Conservation (phyloP, 2,888 invertebrate genomes). For the Dynastes hyllus region DNA sequence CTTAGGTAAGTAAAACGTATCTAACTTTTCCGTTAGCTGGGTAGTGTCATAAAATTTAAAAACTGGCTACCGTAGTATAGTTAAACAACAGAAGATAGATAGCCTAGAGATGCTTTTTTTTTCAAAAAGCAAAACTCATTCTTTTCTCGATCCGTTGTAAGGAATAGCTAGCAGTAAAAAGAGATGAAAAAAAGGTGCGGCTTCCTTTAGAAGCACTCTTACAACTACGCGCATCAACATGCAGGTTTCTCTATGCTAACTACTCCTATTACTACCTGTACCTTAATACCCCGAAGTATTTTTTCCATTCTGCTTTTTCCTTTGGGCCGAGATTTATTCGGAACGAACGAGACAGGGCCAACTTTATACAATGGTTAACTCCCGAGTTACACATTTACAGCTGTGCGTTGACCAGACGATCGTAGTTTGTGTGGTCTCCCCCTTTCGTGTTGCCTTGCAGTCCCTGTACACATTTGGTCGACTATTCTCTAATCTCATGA, state of each 20-base stretch:
- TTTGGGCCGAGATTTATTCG: constrained; percentile 7
- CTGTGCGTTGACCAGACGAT: constrained; percentile 45
- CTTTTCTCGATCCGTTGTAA: not conserved
- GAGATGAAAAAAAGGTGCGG: constrained; percentile 9
- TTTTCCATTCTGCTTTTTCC: constrained; percentile 13
- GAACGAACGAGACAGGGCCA: constrained; percentile 11
- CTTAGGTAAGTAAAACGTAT: too few species aligned
- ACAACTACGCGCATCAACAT: constrained; percentile 3
- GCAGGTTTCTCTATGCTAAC: constrained; percentile 16
- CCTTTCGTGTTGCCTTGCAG: constrained; percentile 6
- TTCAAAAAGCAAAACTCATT: too few species aligned
- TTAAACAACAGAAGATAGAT: too few species aligned
- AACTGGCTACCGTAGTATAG: too few species aligned
- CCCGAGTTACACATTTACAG: constrained; percentile 59
- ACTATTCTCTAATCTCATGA: constrained; percentile 54
- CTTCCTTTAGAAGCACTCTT: not conserved
- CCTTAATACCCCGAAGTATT: constrained; percentile 22
- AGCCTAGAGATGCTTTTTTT: too few species aligned
- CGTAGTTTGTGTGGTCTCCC: constrained; percentile 37
- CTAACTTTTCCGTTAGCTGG: too few species aligned
- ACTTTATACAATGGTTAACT: constrained; percentile 57
- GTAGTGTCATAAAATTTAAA: too few species aligned
- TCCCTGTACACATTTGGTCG: constrained; percentile 17
- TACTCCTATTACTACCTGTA: constrained; percentile 27
- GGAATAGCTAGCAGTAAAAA: not conserved